Evolutionary conservation across 2,113 vertebrate species (phyloP).

Genomic region (Oophaga pumilio): DNA sequence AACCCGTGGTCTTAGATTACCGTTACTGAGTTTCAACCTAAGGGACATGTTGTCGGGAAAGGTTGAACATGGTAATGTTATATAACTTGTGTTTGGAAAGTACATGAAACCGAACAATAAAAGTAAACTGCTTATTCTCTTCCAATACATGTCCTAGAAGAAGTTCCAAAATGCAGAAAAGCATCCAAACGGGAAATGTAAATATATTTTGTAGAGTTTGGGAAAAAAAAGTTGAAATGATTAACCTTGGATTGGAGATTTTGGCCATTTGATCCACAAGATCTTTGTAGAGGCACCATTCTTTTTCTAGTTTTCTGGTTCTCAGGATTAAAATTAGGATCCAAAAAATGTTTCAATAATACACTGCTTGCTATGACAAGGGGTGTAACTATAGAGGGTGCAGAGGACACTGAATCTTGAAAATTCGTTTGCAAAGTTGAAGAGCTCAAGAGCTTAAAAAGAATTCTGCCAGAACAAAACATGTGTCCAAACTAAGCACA

Average conservation of each 20-base stretch:
- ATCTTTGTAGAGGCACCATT: not conserved
- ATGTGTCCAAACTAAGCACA: too few species aligned
- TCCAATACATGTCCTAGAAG: not conserved
- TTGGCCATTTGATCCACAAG: not conserved
- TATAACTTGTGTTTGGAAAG: not conserved
- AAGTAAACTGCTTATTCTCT: not conserved
- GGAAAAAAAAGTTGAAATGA: not conserved
- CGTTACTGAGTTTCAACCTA: slow-evolving; percentile 34
- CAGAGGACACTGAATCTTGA: not conserved
- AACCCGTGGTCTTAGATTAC: slow-evolving; percentile 36
- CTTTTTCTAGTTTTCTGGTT: not conserved
- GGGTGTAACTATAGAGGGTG: not conserved
- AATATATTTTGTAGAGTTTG: not conserved
- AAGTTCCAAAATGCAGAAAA: not conserved
- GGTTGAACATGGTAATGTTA: slow-evolving; percentile 25
- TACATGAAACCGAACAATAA: not conserved
- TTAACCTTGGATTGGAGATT: not conserved
- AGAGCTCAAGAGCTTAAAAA: not conserved
- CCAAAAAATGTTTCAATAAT: not conserved
- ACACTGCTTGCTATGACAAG: not conserved
- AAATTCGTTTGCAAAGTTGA: not conserved
- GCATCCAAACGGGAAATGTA: too few species aligned
- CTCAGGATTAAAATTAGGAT: not conserved
- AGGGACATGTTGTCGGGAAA: slow-evolving; percentile 19
- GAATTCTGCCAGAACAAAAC: too few species aligned